Percentiles rank a stretch among this genome's conserved stretches.
Evolutionary conservation across 2,888 invertebrate species (phyloP).

Genomic region (Hypselothyrea guttata): DNA sequence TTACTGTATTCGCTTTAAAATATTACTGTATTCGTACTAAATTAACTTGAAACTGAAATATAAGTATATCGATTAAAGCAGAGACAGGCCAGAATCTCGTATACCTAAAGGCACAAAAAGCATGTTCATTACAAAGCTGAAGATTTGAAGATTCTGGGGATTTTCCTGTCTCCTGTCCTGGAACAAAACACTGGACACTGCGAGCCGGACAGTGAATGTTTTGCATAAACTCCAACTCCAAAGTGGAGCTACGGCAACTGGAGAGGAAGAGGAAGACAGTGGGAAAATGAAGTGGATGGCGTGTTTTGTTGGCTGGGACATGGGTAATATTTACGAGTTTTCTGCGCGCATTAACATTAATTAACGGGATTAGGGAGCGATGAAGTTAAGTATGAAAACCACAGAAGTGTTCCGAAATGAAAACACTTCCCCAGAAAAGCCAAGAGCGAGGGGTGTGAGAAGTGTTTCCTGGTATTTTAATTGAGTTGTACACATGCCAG

Average conservation of each 20-base stretch:
- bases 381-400: conserved; percentile 58
- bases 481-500: conserved; percentile 66
- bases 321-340: conserved; percentile 47
- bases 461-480: conserved; percentile 70
- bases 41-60: too few relatives aligned
- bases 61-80: too few relatives aligned
- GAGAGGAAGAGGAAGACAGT: too few relatives aligned
- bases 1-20: too few relatives aligned
- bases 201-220: background rate
- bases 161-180: too few relatives aligned
- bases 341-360: conserved; percentile 73
- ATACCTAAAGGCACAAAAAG: too few relatives aligned
- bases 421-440: conserved; percentile 43
- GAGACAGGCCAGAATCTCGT: too few relatives aligned
- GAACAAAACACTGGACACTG: background rate
- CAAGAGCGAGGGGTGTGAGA: background rate
- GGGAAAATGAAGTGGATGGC: background rate
- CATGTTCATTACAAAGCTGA: too few relatives aligned
- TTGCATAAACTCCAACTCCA: too few relatives aligned
- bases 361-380: conserved; percentile 69
- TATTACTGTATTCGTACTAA: too few relatives aligned
- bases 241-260: too few relatives aligned
- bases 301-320: background rate
- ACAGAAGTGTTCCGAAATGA: conserved; percentile 60
- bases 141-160: too few relatives aligned